Evolutionary conservation across 2,888 invertebrate genomes (phyloP), one percentile per base, ranked within the genome.

Genomic region (Ochropleura plecta): DNA sequence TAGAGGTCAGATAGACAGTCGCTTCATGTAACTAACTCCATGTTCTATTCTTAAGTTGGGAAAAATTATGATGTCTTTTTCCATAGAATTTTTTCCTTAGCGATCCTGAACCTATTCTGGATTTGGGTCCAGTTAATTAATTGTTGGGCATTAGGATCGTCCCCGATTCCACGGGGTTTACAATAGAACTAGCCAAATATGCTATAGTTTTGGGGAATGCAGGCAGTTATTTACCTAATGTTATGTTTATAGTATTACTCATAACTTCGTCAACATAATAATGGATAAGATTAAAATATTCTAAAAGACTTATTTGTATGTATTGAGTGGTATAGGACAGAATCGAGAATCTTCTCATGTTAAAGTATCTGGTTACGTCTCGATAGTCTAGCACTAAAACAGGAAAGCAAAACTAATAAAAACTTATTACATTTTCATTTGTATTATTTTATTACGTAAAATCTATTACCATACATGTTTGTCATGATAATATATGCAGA

Each of bases 391-490:
- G 40, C 40, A 63, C 40, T 40, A 64, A 30, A 64, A 57, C 16
- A 76, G 49, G 12, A 60, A 65, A 51, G 3, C 18, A 76, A 42
- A 44, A 42, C 9, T 12, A 64, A 76, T 81, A 55, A 59, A 78
- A 66, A 10, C 44, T 59, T 44, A 20, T 48, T 20, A 9, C 3
- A 5, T 40, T 14, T 42, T 48, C 0, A 18, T 40, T 73, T 5
- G 62, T 76, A 20, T 76, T 55, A 49, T 73, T 76, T 48, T 55
- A 48, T 44, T 65, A 42, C 46, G 14, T 59, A 40, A 1, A 1
- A 59, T 20, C 10, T 59, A 55, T 14, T 30, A 30, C 0, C 12
- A 20, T 18, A 10, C 3, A 5, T 62, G 44, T 60, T n/a, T 62
- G n/a, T 7, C 6, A 2, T n/a, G 18, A n/a, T 53, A 30, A 16